Evolutionary conservation across 2,797 vertebrate species (phyloP), one percentile per base, ranked within the genome.

Genomic region (Mormyrops attenuatus): DNA sequence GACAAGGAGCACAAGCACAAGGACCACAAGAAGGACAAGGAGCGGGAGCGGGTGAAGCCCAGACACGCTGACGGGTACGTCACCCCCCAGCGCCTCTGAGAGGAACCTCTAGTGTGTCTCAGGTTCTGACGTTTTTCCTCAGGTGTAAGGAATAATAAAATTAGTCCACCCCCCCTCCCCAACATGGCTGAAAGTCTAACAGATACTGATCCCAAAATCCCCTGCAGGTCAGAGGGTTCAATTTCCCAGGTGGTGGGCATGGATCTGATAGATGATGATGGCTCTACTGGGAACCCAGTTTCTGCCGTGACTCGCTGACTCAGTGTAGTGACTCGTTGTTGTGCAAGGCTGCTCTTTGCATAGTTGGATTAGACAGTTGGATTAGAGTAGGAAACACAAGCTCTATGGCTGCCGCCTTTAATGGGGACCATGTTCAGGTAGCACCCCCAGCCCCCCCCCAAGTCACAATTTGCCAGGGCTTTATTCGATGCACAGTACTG

Each of bases 11-110:
- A 98, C 94, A 96, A 96, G 93, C 97, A 98, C 94, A 99, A 98
- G 96, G 98, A 99, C 91, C 97, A 99, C 95, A 99, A 97, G 95
- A 99, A 97, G 95, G 97, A 99, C 95, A 98, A 97, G 92, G 98
- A 98, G 86, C 95, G 97, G 90, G 98, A 98, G 86, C 95, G 97
- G 90, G 97, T 98, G 92, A 98, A 98, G 93, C 94, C 96, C 90
- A 98, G 97, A 94, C 96, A 97, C 94, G 97, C 95, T 95, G 98
- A 97, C 96, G 98, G 97, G 98, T 98, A 95, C 26, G 89, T 85
- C 26, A 30, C 26, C 69, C 30, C 26, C 11, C 34, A 1, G 30
- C 4, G 15, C 69, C 34, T 26, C 11, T 38, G 5, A 8, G 30
- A 5, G 66, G 66, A 73, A 30, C 66, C 66, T 13, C 34, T 41